Percentiles rank a stretch among this genome's conserved stretches.
Evolutionary conservation across 2,113 vertebrate genomes (phyloP).

Genomic region (Strix uralensis): DNA sequence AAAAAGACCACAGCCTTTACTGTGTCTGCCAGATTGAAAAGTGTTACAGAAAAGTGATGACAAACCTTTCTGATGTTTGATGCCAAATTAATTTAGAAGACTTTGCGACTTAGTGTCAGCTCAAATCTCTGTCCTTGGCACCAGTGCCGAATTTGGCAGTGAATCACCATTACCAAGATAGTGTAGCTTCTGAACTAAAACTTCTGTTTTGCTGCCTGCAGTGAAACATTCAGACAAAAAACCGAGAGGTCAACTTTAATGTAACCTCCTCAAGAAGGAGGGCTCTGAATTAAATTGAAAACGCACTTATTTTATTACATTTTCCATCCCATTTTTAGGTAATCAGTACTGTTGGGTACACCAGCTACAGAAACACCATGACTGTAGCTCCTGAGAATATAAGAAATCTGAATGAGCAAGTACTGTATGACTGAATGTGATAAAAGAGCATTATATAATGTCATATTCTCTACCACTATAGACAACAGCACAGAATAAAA

Average conservation of each 20-base stretch:
- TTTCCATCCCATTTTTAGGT: not conserved
- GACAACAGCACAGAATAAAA: not conserved
- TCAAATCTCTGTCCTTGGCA: not conserved
- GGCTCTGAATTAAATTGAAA: not conserved
- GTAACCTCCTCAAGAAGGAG: not conserved
- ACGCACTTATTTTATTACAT: not conserved
- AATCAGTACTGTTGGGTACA: not conserved
- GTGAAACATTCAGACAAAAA: not conserved
- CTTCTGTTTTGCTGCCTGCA: not conserved
- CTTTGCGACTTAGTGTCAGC: not conserved
- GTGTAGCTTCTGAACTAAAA: not conserved
- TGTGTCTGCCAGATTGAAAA: not conserved
- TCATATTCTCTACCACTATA: not conserved
- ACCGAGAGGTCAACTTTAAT: not conserved
- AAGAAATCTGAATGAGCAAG: not conserved
- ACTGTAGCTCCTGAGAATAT: not conserved
- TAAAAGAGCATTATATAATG: not conserved
- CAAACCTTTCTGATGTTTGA: not conserved
- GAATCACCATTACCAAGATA: rapidly evolving
- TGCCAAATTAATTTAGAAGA: not conserved
- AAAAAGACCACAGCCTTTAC: not conserved
- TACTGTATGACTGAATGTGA: not conserved
- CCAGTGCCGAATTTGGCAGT: not conserved
- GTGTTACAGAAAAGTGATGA: not conserved
- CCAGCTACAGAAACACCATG: not conserved